A percentile compares a stretch with the other conserved stretches of the same genome.
Conservation (phyloP, 1,140 invertebrate species). For the Drosophila pectinifera region DNA sequence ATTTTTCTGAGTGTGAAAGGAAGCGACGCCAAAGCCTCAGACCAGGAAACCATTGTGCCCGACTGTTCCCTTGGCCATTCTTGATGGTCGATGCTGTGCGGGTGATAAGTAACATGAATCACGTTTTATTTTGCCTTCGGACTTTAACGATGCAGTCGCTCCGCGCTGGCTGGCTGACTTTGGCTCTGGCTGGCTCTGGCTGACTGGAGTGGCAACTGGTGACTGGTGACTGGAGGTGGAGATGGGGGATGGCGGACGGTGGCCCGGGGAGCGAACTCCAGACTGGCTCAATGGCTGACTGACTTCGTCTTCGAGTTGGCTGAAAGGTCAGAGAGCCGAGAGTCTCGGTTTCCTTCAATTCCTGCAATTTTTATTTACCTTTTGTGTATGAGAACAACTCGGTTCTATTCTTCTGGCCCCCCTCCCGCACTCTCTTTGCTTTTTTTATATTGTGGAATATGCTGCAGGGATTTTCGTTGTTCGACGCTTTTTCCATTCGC, state of each 20-base stretch:
- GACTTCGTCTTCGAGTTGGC: slow-evolving; percentile 49
- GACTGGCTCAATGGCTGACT: slow-evolving; percentile 69
- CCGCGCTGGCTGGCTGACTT: not conserved
- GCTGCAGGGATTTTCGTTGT: slow-evolving; percentile 34
- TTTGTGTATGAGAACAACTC: slow-evolving; percentile 71
- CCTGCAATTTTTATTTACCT: slow-evolving; percentile 80
- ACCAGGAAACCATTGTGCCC: slow-evolving; percentile 73
- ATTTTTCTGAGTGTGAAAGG: slow-evolving; percentile 20
- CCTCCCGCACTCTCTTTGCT: not conserved
- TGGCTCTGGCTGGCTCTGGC: slow-evolving; percentile 27
- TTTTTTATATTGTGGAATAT: slow-evolving; percentile 42
- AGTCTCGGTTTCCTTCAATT: slow-evolving; percentile 67
- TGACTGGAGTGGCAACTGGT: slow-evolving; percentile 3
- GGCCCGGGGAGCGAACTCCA: slow-evolving; percentile 36
- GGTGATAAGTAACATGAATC: slow-evolving; percentile 83
- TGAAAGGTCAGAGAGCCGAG: slow-evolving; percentile 67
- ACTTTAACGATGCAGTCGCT: slow-evolving; percentile 77
- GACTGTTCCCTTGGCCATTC: slow-evolving; percentile 40
- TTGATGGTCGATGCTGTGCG: slow-evolving; percentile 71
- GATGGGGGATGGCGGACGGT: not conserved
- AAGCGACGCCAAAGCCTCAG: slow-evolving; percentile 39
- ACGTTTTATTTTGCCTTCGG: slow-evolving; percentile 82
- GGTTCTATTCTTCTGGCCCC: slow-evolving; percentile 43
- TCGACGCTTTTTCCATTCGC: slow-evolving; percentile 36
- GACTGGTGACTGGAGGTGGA: slow-evolving; percentile 2